Base-by-base conservation (phyloP, 2,797 vertebrate species). In the Centropyge bicolor region DNA sequence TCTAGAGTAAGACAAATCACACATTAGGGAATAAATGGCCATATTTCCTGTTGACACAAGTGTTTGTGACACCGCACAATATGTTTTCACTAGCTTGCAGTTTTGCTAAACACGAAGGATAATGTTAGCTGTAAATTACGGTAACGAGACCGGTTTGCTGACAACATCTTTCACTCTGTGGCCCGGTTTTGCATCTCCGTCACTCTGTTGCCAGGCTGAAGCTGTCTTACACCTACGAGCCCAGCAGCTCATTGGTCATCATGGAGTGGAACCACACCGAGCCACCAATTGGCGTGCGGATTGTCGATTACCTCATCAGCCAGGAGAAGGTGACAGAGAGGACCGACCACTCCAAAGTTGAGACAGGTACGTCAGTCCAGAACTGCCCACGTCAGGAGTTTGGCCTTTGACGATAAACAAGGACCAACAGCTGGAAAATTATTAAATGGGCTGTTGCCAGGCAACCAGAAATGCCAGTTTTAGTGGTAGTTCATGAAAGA, bases 241-340 rank as follows among this genome's bases (percentile, higher is more conserved):
- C 98, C 87, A 99, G 98, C 94, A 99, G 98, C 94, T 97, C 97
- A 9, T 91, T 99, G 77, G 96, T 99, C 84, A 97, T 98, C 79
- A 94, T 99, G 91, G 97, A 99, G 85, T 99, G 98, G 98, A 97
- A 95, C 67, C 98, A 99, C 86, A 96, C 96, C 0, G 98, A 99
- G 88, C 97, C 98, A 1, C 96, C 97, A 16, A 99, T 99, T 0
- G 98, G 98, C 2, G 97, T 98, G 41, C 95, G 97, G 80, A 96
- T 99, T 0, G 96, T 98, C 0, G 98, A 99, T 93, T 99, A 99
- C 90, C 97, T 99, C 86, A 96, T 99, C 85, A 98, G 98, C 64
- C 97, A 99, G 82, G 98, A 99, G 93, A 99, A 98, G 84, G 97
- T 99, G 92, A 98, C 97, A 0, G 98, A 99, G 89, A 95, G 97